Percentiles rank a stretch among this genome's conserved stretches.
These are phyloP conservation scores for Prietella phreatophila DNA, from an alignment of 2,113 vertebrate species.

Conservation along the genomic window DNA sequence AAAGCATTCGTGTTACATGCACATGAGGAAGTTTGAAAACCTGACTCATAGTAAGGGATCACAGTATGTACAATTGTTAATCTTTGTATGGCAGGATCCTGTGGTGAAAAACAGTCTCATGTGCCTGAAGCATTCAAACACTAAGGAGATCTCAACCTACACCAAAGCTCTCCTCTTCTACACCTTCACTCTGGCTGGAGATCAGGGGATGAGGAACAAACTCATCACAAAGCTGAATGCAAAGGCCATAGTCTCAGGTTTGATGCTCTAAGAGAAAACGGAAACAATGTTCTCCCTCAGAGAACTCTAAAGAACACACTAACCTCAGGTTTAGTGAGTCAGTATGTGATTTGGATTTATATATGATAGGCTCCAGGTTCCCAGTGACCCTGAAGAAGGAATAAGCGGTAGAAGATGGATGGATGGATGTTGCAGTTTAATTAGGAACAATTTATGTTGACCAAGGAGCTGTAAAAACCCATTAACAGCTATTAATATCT, in stretches of 20 bases:
- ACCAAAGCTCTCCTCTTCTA: conserved; percentile 80
- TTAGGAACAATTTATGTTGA: background rate
- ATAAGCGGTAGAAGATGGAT: no score
- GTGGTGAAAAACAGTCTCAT: conserved; percentile 70
- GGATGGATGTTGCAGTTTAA: background rate
- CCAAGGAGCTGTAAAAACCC: background rate
- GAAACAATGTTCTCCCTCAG: background rate
- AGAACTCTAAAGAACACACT: no score
- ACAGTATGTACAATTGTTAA: background rate
- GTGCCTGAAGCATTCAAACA: conserved; percentile 64
- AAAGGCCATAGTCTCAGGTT: conserved; percentile 40
- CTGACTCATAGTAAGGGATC: background rate
- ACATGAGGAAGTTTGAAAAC: background rate
- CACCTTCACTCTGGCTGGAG: conserved; percentile 79
- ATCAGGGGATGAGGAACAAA: conserved; percentile 64
- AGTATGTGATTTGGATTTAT: background rate
- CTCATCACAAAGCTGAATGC: conserved; percentile 62
- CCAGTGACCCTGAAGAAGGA: no score
- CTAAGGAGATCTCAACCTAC: conserved; percentile 66
- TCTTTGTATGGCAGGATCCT: conserved; percentile 59
- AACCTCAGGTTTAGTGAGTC: background rate
- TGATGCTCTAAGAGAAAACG: background rate
- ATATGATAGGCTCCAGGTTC: no score
- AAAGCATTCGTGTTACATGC: no score
- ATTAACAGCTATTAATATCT: background rate